Base-by-base conservation (phyloP, 2,113 vertebrate genomes). In the Murina feae region DNA sequence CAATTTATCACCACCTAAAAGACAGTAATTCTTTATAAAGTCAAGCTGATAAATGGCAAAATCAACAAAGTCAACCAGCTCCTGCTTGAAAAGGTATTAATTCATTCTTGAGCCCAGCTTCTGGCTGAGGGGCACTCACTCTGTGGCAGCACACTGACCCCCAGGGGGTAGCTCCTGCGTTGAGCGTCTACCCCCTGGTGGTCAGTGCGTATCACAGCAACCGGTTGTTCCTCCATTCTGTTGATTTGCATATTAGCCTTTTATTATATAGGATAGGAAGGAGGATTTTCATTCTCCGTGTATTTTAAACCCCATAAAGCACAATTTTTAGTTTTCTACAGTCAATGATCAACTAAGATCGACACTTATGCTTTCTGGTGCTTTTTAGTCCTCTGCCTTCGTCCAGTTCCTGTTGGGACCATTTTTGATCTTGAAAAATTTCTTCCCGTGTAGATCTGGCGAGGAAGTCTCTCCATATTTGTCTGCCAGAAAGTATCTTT, bases 1-100 rank as follows among this genome's bases (percentile, higher is more conserved):
- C 99, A 99, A 97, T 99, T 99, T 98, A 99, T 99, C 97, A 99
- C 99, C 98, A 99, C 99, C 99, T 99, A 96, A 32, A 97, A 69
- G 10, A 88, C 44, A 89, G 84, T n/a, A 92, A 89, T 85, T 82
- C 49, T 75, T 72, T 72, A 60, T 58, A 82, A 44, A 85, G 39
- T 49, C 68, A 94, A 12, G 82, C 75, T 21, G 63, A 35, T 28
- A 71, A 68, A 0, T 63, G 55, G 69, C 13, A 92, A 81, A 75
- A 74, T 60, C 37, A 42, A 72, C 39, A 9, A 89, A 66, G n/a
- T 13, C 60, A 85, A 78, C 30, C 91, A 84, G 80, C n/a, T 39
- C 32, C 39, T 88, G 42, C 79, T 0, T 69, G 35, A 18, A 51
- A 6, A 37, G 63, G 37, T 11, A 80, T 9, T 39, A 4, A 74